These are phyloP conservation scores for Mastomys natalensis DNA, from an alignment of 2,113 vertebrate species.

Conservation along the genomic window DNA sequence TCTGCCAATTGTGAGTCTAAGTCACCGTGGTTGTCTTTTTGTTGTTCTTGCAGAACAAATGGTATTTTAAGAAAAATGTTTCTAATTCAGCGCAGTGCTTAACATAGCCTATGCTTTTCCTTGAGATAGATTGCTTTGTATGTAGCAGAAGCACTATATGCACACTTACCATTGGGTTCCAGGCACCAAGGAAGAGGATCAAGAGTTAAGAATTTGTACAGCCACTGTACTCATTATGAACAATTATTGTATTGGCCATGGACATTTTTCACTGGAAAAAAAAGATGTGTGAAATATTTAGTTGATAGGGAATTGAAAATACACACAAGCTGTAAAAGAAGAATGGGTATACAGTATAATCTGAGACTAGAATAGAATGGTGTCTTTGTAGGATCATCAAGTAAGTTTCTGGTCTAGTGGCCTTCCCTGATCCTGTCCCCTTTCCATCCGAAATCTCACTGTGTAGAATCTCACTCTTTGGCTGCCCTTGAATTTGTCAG, in stretches of 20 bases:
- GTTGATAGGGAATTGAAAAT: not conserved
- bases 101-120: not conserved
- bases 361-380: not conserved
- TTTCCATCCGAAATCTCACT: not conserved
- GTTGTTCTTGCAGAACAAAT: constrained; percentile 22
- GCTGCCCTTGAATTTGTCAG: not conserved
- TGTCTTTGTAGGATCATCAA: not conserved
- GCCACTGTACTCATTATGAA: not conserved
- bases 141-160: not conserved
- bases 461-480: not conserved
- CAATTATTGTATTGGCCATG: not conserved
- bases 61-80: not conserved
- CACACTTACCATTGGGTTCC: not conserved
- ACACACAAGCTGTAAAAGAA: not conserved
- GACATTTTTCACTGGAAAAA: not conserved
- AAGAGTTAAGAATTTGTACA: constrained; percentile 31
- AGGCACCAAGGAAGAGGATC: not conserved
- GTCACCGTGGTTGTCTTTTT: not conserved
- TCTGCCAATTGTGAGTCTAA: constrained; percentile 9
- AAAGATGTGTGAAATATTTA: constrained; percentile 27
- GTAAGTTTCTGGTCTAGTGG: not conserved
- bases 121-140: not conserved
- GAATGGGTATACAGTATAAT: not conserved
- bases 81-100: not conserved
- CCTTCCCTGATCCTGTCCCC: not conserved